Evolutionary conservation across 2,113 vertebrate genomes (phyloP).

Genomic region (Spea multiplicata): DNA sequence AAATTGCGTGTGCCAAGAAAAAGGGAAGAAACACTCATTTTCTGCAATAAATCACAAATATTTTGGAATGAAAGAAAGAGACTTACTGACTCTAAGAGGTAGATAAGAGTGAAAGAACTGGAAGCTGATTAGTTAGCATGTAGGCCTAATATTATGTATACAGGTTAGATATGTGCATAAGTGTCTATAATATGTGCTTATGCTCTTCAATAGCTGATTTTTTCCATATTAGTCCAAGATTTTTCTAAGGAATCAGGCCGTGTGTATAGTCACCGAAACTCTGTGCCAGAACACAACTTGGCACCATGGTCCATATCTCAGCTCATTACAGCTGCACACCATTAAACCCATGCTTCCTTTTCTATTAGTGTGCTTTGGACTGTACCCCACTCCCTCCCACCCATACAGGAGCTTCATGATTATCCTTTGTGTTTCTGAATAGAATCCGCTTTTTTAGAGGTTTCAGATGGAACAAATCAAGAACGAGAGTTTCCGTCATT

Average conservation of each 20-base stretch:
- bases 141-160: too few species aligned
- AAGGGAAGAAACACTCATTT: not conserved
- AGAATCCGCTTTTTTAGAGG: conserved; percentile 9
- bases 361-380: conserved; percentile 48
- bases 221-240: conserved; percentile 26
- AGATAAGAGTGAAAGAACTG: not conserved
- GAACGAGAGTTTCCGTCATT: conserved; percentile 11
- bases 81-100: not conserved
- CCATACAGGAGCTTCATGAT: conserved; percentile 37
- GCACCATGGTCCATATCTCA: conserved; percentile 31
- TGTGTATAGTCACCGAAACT: conserved; percentile 27
- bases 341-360: conserved; percentile 47
- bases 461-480: conserved; percentile 10
- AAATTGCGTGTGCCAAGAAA: not conserved
- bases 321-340: conserved; percentile 46
- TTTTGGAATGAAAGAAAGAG: not conserved
- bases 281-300: conserved; percentile 43
- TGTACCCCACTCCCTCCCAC: conserved; percentile 33
- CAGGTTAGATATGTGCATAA: not conserved
- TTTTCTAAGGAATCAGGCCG: conserved; percentile 24
- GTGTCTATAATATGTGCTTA: not conserved
- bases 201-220: not conserved
- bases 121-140: not conserved
- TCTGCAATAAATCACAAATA: not conserved
- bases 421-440: conserved; percentile 31